Percentiles rank a stretch among this genome's conserved stretches.
Evolutionary conservation across 1,140 invertebrate genomes (phyloP).

Genomic region (Drosophila leontia): DNA sequence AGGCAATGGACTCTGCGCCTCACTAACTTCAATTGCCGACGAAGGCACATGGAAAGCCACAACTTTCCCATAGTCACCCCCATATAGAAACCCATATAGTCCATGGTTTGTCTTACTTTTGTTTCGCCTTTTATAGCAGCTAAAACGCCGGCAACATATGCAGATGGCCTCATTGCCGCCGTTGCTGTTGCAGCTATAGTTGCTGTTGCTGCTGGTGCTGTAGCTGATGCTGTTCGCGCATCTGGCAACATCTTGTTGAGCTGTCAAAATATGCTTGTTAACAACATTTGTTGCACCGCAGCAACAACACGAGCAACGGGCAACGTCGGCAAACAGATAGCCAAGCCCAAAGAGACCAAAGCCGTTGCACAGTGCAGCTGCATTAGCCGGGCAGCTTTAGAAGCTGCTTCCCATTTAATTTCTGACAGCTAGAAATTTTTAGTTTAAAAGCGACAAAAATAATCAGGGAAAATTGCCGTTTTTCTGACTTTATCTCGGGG

Average conservation of each 20-base stretch:
- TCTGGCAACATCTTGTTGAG: constrained; percentile 82
- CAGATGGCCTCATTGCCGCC: constrained; percentile 56
- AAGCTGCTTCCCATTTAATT: constrained; percentile 78
- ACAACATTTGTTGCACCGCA: constrained; percentile 83
- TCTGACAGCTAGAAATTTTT: constrained; percentile 73
- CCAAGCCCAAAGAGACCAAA: constrained; percentile 26
- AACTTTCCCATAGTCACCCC: constrained; percentile 55
- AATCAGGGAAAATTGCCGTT: constrained; percentile 74
- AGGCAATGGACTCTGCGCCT: constrained; percentile 69
- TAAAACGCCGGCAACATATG: constrained; percentile 68
- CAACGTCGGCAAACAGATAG: constrained; percentile 28
- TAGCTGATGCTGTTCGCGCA: constrained; percentile 69
- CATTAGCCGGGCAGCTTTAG: constrained; percentile 64
- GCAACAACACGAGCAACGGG: constrained; percentile 46
- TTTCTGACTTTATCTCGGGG: constrained; percentile 67
- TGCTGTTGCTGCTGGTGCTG: constrained; percentile 29
- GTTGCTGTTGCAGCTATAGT: constrained; percentile 15
- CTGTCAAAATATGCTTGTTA: constrained; percentile 83
- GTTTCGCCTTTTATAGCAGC: constrained; percentile 57
- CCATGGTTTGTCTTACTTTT: constrained; percentile 56
- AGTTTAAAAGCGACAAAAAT: constrained; percentile 79
- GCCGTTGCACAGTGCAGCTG: constrained; percentile 45
- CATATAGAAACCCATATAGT: constrained; percentile 37
- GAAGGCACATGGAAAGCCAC: constrained; percentile 48
- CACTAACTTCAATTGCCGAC: constrained; percentile 57